Evolutionary conservation across 2,888 invertebrate genomes (phyloP).

Genomic region (Craniophora ligustri): DNA sequence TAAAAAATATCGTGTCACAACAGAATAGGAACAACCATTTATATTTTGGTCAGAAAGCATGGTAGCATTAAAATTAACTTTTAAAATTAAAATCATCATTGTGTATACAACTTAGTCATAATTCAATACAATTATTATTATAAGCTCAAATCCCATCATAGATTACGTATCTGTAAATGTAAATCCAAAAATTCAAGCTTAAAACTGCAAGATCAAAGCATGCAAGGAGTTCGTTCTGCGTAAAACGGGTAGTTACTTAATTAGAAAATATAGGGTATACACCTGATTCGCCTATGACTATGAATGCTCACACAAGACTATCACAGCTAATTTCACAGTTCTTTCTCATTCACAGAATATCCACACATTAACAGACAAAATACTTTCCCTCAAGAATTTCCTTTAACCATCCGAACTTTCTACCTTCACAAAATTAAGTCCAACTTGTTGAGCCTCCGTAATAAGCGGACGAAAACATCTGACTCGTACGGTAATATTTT

Average conservation of each 20-base stretch:
- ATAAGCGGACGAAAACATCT: slow-evolving; percentile 69
- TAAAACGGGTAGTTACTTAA: too few species aligned
- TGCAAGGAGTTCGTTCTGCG: too few species aligned
- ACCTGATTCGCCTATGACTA: too few species aligned
- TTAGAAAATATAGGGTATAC: too few species aligned
- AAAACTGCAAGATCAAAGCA: too few species aligned
- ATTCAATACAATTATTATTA: too few species aligned
- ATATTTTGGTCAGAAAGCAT: slow-evolving; percentile 4
- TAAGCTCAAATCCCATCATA: too few species aligned
- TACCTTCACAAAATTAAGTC: slow-evolving; percentile 49
- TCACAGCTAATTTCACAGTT: too few species aligned
- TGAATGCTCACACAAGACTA: too few species aligned
- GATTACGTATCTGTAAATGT: too few species aligned
- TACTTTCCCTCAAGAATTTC: neutral
- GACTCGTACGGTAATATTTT: slow-evolving; percentile 78
- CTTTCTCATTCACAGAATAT: neutral
- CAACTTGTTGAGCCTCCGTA: slow-evolving; percentile 71
- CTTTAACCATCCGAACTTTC: slow-evolving; percentile 5
- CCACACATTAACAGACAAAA: slow-evolving; percentile 10
- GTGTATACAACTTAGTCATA: too few species aligned
- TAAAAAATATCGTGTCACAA: slow-evolving; percentile 29
- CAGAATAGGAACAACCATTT: slow-evolving; percentile 20
- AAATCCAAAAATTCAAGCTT: too few species aligned
- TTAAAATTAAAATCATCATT: neutral
- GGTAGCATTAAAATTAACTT: neutral